Evolutionary conservation across 2,888 invertebrate genomes (phyloP).

Genomic region (Hartigia nigra): DNA sequence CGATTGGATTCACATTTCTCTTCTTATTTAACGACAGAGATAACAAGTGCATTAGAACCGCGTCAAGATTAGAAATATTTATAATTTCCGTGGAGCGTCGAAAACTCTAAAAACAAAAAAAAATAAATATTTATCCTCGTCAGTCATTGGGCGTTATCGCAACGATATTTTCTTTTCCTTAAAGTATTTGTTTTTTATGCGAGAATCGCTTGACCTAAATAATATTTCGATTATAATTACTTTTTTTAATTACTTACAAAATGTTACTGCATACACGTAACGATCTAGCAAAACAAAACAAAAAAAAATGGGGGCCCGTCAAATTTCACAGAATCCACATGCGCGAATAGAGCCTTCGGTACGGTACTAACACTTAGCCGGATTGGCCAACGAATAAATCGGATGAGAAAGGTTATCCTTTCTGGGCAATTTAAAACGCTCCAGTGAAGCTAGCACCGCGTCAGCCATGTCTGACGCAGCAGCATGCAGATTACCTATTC

Average conservation of each 20-base stretch:
- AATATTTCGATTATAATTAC: neutral
- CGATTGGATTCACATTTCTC: too few species aligned
- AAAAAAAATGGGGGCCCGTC: too few species aligned
- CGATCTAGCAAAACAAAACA: neutral
- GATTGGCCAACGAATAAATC: neutral
- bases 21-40: too few species aligned
- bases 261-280: neutral
- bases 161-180: too few species aligned
- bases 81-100: too few species aligned
- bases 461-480: neutral
- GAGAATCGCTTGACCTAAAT: neutral
- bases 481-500: neutral
- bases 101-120: too few species aligned
- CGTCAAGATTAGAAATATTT: too few species aligned
- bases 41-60: too few species aligned
- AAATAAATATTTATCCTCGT: too few species aligned
- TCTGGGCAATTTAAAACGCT: neutral
- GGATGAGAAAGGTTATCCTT: neutral
- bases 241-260: neutral
- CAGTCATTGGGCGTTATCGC: too few species aligned
- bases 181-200: too few species aligned
- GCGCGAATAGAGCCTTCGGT: neutral
- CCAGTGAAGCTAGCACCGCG: neutral
- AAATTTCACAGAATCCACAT: neutral
- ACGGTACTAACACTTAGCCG: neutral